Percentiles rank a stretch among this genome's conserved stretches.
Conservation (phyloP, 2,797 vertebrate genomes). For the Brachyalestes nurse region DNA sequence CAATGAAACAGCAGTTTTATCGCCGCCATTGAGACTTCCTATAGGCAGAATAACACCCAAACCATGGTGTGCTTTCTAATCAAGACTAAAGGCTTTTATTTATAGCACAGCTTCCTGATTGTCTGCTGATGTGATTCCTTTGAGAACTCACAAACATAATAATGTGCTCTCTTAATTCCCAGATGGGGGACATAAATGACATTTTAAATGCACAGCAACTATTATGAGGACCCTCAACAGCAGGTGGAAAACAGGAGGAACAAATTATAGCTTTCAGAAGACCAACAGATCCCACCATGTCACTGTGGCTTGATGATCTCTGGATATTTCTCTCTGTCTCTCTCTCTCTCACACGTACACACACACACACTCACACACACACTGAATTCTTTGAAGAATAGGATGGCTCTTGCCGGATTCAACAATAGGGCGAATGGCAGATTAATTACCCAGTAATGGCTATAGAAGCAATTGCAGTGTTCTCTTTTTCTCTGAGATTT, state of each 20-base stretch:
- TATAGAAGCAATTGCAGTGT: slow-evolving; percentile 49
- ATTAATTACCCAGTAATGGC: slow-evolving; percentile 58
- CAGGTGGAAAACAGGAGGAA: slow-evolving; percentile 12
- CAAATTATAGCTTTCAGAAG: slow-evolving; percentile 13
- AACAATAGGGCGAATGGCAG: slow-evolving; percentile 57
- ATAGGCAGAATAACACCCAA: slow-evolving; percentile 17
- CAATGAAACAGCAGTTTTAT: slow-evolving; percentile 16
- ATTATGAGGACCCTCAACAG: slow-evolving; percentile 5
- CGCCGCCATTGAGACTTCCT: slow-evolving; percentile 17
- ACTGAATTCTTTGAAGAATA: slow-evolving; percentile 22
- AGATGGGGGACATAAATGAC: slow-evolving; percentile 7
- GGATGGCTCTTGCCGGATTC: slow-evolving; percentile 15
- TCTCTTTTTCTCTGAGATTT: slow-evolving; percentile 33
- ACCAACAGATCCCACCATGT: background rate
- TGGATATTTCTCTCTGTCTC: background rate
- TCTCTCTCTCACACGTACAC: background rate
- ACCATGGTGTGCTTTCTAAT: background rate
- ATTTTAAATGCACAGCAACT: background rate
- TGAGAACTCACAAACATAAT: slow-evolving; percentile 12
- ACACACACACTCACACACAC: slow-evolving; percentile 4
- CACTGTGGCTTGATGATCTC: slow-evolving; percentile 17
- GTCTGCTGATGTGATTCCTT: slow-evolving; percentile 27
- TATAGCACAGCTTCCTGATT: slow-evolving; percentile 4
- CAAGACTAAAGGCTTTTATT: slow-evolving; percentile 18
- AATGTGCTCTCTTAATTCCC: background rate